Percentiles rank a stretch among this genome's conserved stretches.
Evolutionary conservation across 1,140 invertebrate genomes (phyloP).

Genomic region (Temnothorax nylanderi): DNA sequence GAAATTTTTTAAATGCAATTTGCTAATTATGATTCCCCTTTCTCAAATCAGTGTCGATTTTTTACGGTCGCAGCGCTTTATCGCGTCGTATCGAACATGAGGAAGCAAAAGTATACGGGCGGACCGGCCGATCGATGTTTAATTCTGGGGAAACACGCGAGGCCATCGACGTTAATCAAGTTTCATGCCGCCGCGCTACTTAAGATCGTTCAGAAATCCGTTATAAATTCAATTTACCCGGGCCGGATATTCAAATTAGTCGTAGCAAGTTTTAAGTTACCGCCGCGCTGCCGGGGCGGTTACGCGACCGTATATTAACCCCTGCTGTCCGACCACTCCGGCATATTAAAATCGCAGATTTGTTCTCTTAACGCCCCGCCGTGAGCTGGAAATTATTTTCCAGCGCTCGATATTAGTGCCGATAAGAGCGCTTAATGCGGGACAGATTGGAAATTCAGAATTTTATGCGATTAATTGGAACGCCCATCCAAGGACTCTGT

Average conservation of each 20-base stretch:
- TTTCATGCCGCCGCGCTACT: constrained; percentile 58
- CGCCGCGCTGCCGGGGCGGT: constrained; percentile 41
- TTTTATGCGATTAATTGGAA: constrained; percentile 42
- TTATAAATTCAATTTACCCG: constrained; percentile 61
- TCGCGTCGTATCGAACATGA: constrained; percentile 25
- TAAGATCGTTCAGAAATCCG: constrained; percentile 62
- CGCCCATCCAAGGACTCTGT: background rate
- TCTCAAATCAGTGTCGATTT: constrained; percentile 2
- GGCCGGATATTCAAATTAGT: constrained; percentile 62
- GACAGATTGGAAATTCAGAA: constrained; percentile 33
- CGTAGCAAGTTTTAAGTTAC: constrained; percentile 61
- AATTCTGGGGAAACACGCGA: constrained; percentile 56
- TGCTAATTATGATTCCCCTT: background rate
- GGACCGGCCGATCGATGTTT: constrained; percentile 46
- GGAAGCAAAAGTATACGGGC: constrained; percentile 14
- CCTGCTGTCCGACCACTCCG: constrained; percentile 52
- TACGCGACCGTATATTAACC: constrained; percentile 61
- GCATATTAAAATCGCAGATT: constrained; percentile 60
- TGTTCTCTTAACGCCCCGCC: constrained; percentile 48
- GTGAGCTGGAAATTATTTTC: constrained; percentile 44
- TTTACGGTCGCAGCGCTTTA: background rate
- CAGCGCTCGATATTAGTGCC: constrained; percentile 27
- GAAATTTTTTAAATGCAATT: background rate
- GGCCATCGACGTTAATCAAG: constrained; percentile 60
- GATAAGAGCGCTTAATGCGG: constrained; percentile 14